A percentile compares a stretch with the other conserved stretches of the same genome.
Conservation (phyloP, 2,797 vertebrate genomes). For the Myripristis jacobus region DNA sequence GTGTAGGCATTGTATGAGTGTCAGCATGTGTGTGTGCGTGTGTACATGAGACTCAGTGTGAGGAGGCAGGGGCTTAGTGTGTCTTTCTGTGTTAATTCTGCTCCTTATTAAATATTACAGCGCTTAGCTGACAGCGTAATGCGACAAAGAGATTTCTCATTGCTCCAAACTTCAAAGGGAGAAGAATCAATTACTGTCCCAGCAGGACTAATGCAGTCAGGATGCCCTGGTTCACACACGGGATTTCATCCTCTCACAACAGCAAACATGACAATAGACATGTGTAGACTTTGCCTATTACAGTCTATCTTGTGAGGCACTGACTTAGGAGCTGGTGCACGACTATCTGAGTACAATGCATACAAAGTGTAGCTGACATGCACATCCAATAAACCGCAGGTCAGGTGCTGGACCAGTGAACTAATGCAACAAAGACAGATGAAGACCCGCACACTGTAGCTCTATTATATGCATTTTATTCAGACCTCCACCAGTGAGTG, state of each 20-base stretch:
- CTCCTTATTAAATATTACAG: constrained; percentile 64
- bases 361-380: no score
- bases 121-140: constrained; percentile 52
- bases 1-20: no score
- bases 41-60: constrained; percentile 41
- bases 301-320: constrained; percentile 9
- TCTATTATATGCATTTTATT: no score
- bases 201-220: constrained; percentile 18
- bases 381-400: no score
- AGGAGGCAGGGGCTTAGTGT: constrained; percentile 42
- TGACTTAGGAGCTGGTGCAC: constrained; percentile 22
- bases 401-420: no score
- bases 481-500: no score
- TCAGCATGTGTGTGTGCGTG: no score
- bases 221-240: not conserved
- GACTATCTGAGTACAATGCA: constrained; percentile 1
- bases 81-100: constrained; percentile 57
- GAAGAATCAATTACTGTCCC: constrained; percentile 47
- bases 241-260: not conserved
- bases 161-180: constrained; percentile 34
- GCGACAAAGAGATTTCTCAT: constrained; percentile 44
- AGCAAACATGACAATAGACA: constrained; percentile 42
- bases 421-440: no score
- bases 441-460: no score
- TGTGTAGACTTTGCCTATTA: constrained; percentile 8